Percentiles rank a stretch among this genome's conserved stretches.
Evolutionary conservation across 2,797 vertebrate species (phyloP).

Genomic region (Betta splendens): DNA sequence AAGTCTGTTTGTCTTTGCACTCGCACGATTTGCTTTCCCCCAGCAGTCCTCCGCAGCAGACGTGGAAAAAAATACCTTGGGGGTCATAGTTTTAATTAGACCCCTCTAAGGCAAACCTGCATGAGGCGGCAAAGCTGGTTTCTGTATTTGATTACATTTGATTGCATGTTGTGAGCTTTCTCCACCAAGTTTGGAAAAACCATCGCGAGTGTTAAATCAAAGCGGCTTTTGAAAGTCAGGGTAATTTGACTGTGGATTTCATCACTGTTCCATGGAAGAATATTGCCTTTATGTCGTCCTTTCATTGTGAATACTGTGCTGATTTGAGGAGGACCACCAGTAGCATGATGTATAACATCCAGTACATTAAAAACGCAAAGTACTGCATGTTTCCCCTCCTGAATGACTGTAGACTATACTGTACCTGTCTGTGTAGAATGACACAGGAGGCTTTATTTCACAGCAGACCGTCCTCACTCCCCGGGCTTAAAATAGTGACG

Average conservation of each 20-base stretch:
- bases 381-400: too few species aligned
- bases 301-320: not conserved
- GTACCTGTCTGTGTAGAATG: not conserved
- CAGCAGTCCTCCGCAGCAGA: constrained; percentile 48
- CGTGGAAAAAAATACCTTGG: constrained; percentile 56
- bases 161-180: constrained; percentile 54
- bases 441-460: too few species aligned
- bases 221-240: constrained; percentile 20
- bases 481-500: too few species aligned
- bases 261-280: constrained; percentile 4
- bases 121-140: constrained; percentile 45
- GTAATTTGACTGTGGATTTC: constrained; percentile 42
- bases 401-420: not conserved
- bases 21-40: constrained; percentile 43
- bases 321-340: too few species aligned
- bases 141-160: constrained; percentile 60
- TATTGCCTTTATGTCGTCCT: not conserved
- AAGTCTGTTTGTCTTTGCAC: constrained; percentile 72
- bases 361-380: too few species aligned
- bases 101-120: constrained; percentile 52
- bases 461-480: too few species aligned
- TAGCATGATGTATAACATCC: not conserved
- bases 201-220: constrained; percentile 19
- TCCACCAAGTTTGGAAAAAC: constrained; percentile 25
- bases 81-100: constrained; percentile 70